Base-by-base conservation (phyloP, 2,888 invertebrate species). In the Sinelater perroti region DNA sequence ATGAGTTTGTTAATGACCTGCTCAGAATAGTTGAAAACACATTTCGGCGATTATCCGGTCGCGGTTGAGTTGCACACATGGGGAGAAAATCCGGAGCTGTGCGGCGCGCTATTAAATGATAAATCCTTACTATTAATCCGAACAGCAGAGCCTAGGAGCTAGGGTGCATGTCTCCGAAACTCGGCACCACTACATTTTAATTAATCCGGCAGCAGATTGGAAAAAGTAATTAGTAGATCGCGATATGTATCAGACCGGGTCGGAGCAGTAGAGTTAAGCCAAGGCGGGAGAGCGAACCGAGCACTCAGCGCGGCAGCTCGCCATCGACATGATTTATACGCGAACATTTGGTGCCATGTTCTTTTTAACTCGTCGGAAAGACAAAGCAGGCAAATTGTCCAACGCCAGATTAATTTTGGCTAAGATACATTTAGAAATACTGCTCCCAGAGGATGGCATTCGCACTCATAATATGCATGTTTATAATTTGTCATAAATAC, bases 221-320 rank as follows among this genome's bases (percentile, higher is more conserved):
- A 72, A 72, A 72, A 72, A 72, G 71, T 71, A 72, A 72, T 72
- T 71, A 72, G 69, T 67, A 67, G 68, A 68, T 68, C 70, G 64
- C 65, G 68, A 68, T 69, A 68, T 69, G 69, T 69, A 69, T 69
- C 69, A 61, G 63, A 52, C 61, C 56, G 63, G 61, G 56, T 54
- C 53, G 50, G 49, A 49, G 38, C 24, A 45, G 28, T 52, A 42
- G 16, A 16, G 31, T 31, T 47, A 45, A 55, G 55, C 45, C 55
- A 40, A 46, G 55, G 20, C 28, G 30, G 26, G 55, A 46, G 47
- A 45, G 36, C 36, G 55, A 45, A 47, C 40, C 46, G 35, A 55
- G 47, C 47, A 46, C 55, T 47, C 38, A 55, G 16, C 35, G 36
- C 46, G 55, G 45, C 51, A 53, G 60, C 56, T 64, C 59, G 56